Base-by-base conservation (phyloP, 2,797 vertebrate species). In the Premnoplex brunnescens region DNA sequence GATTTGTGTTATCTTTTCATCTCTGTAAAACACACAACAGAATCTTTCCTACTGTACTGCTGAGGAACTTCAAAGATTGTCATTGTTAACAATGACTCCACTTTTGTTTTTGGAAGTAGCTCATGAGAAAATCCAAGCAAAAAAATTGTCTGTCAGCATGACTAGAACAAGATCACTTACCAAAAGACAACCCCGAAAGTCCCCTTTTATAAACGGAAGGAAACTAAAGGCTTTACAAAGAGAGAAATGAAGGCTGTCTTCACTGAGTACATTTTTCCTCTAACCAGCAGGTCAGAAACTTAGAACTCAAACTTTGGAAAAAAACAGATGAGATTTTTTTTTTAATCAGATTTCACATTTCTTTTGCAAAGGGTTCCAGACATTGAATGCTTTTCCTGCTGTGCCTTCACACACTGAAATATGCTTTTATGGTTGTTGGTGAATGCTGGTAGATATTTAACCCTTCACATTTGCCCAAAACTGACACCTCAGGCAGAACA, bases 391-490 rank as follows among this genome's bases (percentile, higher is more conserved):
- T 82, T 75, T 44, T 54, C 34, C 34, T 79, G 37, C 28, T 91
- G 18, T 27, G n/a, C 14, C 12, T 62, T 77, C 23, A 69, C 14
- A 77, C 4, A 71, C 0, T 26, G 15, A 62, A 43, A 69, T n/a
- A 62, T 0, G 12, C 6, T 63, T 62, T 77, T 28, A 58, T 2
- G 10, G 26, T 18, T 43, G 26, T 5, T 3, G 0, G 8, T 68
- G 27, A 86, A 91, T 20, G 5, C n/a, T 23, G 51, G 15, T 6
- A 73, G 64, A 21, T 67, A 71, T 18, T 36, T 52, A 63, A 32
- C 8, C 10, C 11, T 34, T 66, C 28, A 37, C 1, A 3, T 51
- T 19, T 54, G 24, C 69, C 27, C 22, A 2, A 6, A 73, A 54
- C 4, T 39, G 30, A 75, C 32, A 81, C 4, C 5, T 28, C 26